These are phyloP conservation scores for Muntiacus reevesi DNA, from an alignment of 2,113 vertebrate genomes.

Conservation along the genomic window DNA sequence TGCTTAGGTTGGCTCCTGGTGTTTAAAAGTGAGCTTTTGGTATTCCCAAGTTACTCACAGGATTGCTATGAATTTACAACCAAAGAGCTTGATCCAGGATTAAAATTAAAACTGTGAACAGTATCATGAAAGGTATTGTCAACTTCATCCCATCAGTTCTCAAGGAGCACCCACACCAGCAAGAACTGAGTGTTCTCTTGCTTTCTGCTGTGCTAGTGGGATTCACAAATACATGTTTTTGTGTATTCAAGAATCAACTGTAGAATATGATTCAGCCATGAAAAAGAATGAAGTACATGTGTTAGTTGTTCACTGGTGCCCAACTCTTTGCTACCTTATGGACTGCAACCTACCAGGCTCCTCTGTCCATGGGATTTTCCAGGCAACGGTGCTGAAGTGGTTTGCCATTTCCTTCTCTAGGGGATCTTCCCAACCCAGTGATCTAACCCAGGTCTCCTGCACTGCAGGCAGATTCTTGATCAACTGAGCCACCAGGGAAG, in stretches of 20 bases:
- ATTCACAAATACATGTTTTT: background rate
- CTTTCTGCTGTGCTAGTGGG: background rate
- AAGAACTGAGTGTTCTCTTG: background rate
- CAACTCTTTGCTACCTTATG: background rate
- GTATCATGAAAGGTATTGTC: background rate
- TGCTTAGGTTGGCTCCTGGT: constrained; percentile 8
- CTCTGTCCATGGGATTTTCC: background rate
- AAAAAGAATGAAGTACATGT: background rate
- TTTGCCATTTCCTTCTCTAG: background rate
- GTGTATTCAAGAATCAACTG: background rate
- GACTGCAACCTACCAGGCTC: background rate
- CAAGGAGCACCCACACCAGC: background rate
- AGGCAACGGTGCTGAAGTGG: background rate
- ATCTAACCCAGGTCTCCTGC: background rate
- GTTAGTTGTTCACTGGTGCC: background rate
- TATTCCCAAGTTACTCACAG: background rate
- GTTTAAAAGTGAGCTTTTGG: constrained; percentile 23
- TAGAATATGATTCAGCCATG: background rate
- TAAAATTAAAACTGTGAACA: background rate
- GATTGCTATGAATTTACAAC: background rate
- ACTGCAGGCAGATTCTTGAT: background rate
- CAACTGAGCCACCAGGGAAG: background rate
- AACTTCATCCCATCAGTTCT: background rate
- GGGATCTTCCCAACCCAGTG: background rate
- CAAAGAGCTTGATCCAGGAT: background rate